phyloP scores from a whole-genome alignment of 2,113 vertebrate species.

The Cnemophilus loriae region DNA sequence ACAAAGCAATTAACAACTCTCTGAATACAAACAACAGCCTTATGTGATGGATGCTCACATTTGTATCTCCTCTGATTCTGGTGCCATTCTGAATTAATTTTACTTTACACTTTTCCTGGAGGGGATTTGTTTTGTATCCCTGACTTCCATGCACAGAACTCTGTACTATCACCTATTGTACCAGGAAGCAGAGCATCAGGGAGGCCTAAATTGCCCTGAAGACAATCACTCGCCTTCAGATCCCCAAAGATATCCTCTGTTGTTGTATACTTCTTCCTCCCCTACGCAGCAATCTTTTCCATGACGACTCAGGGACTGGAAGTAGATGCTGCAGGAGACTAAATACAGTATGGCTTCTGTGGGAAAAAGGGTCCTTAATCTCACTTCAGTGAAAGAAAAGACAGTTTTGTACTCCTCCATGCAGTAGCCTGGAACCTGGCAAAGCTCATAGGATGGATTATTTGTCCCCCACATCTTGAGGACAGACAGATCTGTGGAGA shows the following conservation, averaged over 20 bases:
- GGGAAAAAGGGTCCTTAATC: not conserved
- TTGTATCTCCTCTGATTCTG: not conserved
- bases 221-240: not conserved
- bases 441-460: not conserved
- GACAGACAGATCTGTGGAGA: not conserved
- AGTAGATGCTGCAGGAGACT: not conserved
- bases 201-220: not conserved
- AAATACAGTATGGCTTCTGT: not conserved
- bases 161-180: not conserved
- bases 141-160: not conserved
- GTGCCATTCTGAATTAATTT: not conserved
- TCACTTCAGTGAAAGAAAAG: not conserved
- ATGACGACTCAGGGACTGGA: not conserved
- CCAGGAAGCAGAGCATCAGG: not conserved
- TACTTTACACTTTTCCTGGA: not conserved
- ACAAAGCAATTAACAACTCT: constrained; percentile 14
- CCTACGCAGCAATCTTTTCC: not conserved
- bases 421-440: not conserved
- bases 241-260: not conserved
- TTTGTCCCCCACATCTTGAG: not conserved
- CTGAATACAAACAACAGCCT: not conserved
- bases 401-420: not conserved
- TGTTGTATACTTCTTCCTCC: not conserved
- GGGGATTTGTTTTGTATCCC: not conserved
- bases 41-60: not conserved